Base-by-base conservation (phyloP, 2,888 invertebrate species). In the Yponomeuta plumbellus region DNA sequence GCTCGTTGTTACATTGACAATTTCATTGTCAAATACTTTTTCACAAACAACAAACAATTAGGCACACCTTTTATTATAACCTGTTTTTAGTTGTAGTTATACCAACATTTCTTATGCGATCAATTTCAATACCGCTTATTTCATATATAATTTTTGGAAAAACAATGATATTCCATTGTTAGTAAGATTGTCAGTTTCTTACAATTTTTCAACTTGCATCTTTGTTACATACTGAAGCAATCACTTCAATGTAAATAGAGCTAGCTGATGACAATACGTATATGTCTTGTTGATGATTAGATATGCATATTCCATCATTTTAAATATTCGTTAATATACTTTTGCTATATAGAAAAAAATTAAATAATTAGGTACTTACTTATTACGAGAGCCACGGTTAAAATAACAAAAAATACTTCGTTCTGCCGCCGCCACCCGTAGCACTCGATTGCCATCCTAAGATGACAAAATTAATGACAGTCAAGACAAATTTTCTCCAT, bases 131-230 rank as follows among this genome's bases (percentile, higher is more conserved):
- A 34, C 34, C 34, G 8, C 8, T 34, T 34, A 34, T 34, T 34
- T 34, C 34, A 34, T 34, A 34, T 8, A 71, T 6, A 66, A 79
- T 76, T 74, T 76, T 66, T 77, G 75, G 68, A 80, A 79, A 11
- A 79, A 64, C 70, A 75, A 71, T 22, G 72, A 71, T 22, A 77
- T 68, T 59, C 71, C 71, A 68, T 77, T 77, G 65, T 75, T 77
- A 44, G 68, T 69, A 34, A 71, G 69, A 64, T 67, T 61, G 66
- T 69, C 20, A 67, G 63, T 34, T 66, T 67, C n/a, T 10, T 61
- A 26, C 20, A n/a, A 39, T 11, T 59, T 59, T 66, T 20, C 58
- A 39, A 34, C 20, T 56, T 3, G 20, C 40, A 23, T 61, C 66
- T 52, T 61, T 66, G 22, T 22, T 58, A 34, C 61, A 69, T 70